phyloP scores from a whole-genome alignment of 1,140 invertebrate species.

The Goniozus legneri region DNA sequence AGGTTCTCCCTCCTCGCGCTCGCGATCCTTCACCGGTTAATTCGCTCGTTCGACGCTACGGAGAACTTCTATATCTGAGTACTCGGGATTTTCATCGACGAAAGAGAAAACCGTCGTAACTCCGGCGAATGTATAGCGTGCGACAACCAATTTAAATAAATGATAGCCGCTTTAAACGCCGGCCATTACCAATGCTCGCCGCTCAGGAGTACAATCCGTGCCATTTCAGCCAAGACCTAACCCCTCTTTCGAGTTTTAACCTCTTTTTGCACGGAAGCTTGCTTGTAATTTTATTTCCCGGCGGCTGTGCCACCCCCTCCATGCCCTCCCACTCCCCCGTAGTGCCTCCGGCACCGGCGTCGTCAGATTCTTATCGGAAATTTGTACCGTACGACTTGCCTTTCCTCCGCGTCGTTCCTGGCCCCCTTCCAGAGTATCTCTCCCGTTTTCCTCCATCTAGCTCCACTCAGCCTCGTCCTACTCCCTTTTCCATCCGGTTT shows the following conservation, averaged over 20 bases:
- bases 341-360: conserved; percentile 17
- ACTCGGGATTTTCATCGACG: too few species aligned
- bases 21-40: too few species aligned
- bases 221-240: conserved; percentile 13
- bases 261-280: conserved; percentile 14
- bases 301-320: conserved; percentile 14
- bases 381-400: conserved; percentile 35
- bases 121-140: too few species aligned
- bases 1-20: too few species aligned
- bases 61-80: too few species aligned
- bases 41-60: too few species aligned
- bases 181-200: conserved; percentile 40
- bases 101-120: too few species aligned
- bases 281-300: conserved; percentile 44
- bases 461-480: neutral
- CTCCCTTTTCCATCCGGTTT: conserved; percentile 1
- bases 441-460: neutral
- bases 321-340: conserved; percentile 1
- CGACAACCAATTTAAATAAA: conserved; percentile 44
- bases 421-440: too few species aligned
- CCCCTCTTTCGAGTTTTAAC: neutral
- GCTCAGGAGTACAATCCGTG: conserved; percentile 20
- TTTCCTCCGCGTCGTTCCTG: conserved; percentile 12
- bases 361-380: conserved; percentile 43
- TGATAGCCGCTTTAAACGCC: conserved; percentile 44